Base-by-base conservation (phyloP, 2,888 invertebrate genomes). In the Apoderus coryli region DNA sequence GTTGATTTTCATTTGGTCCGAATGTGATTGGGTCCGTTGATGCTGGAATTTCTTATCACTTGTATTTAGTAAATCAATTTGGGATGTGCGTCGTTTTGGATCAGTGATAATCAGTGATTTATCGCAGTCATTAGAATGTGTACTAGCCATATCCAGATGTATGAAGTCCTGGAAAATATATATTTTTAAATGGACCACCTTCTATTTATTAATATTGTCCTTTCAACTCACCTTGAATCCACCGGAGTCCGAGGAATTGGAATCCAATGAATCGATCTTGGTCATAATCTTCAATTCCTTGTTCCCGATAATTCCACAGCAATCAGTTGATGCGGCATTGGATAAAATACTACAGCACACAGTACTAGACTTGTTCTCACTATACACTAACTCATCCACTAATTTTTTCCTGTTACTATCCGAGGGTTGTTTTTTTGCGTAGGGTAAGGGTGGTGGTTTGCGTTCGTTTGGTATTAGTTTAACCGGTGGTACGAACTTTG, bases 311-410 rank as follows among this genome's bases (percentile, higher is more conserved):
- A 60, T 58, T 2, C 59, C 57, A 36, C 60, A 60, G 41, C 61
- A 62, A 33, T 61, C 61, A 25, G 55, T 54, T 6, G 57, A 48
- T 3, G 57, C 53, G 2, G 57, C 54, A 38, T 56, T 59, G 4
- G 58, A 56, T 11, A 60, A 38, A 16, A 60, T 59, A 34, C 60
- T 59, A 37, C 60, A 60, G 34, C 60, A 60, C 1, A 60, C 58
- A 3, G 60, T 59, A 38, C 57, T 58, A 2, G 60, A 59, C 10
- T 59, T 59, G 30, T 50, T 54, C 46, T 52, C 52, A 22, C 43
- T 49, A 35, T 46, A 48, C 19, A 43, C 41, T 4, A 43, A 39
- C 5, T 43, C 34, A 27, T 40, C 39, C 22, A 45, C 39, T 27
- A 46, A 46, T 27, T 47, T 46, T 38, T 46, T 49, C 14, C 44